These are phyloP conservation scores for Disparrhopalites patrizii DNA, from an alignment of 2,888 invertebrate species.

Conservation along the genomic window DNA sequence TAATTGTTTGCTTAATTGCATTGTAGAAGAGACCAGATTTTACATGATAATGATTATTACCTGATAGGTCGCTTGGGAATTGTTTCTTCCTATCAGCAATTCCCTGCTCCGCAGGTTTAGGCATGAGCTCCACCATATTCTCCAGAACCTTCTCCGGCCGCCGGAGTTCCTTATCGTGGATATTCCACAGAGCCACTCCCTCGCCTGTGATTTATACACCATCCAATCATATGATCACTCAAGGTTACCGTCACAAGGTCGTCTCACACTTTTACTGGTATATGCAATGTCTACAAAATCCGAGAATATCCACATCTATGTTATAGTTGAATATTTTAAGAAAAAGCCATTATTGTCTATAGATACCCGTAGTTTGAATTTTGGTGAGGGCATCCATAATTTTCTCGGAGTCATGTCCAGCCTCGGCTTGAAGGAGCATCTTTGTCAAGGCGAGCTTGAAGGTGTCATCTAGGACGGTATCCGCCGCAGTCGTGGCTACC, in stretches of 20 bases:
- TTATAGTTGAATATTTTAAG: too few species aligned
- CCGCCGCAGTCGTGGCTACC: constrained; percentile 24
- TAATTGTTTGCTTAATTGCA: too few species aligned
- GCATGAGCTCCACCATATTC: neutral
- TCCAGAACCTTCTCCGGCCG: neutral
- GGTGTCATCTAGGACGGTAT: constrained; percentile 29
- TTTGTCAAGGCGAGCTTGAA: constrained; percentile 30
- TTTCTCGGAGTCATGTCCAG: constrained; percentile 24
- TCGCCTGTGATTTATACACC: neutral
- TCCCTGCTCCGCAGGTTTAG: neutral
- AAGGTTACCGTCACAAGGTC: too few species aligned
- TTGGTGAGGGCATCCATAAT: constrained; percentile 23
- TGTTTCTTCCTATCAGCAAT: too few species aligned
- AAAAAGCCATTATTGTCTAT: too few species aligned
- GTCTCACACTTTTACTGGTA: too few species aligned
- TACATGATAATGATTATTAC: neutral
- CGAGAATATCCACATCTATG: too few species aligned
- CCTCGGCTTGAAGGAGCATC: constrained; percentile 30
- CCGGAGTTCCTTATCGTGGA: neutral
- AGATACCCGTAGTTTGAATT: constrained; percentile 22
- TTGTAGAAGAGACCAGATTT: neutral
- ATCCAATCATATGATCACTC: too few species aligned
- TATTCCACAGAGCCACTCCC: neutral
- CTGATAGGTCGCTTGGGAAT: too few species aligned
- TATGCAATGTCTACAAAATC: too few species aligned